Evolutionary conservation across 2,888 invertebrate genomes (phyloP).

Genomic region (Agrotis clavis): DNA sequence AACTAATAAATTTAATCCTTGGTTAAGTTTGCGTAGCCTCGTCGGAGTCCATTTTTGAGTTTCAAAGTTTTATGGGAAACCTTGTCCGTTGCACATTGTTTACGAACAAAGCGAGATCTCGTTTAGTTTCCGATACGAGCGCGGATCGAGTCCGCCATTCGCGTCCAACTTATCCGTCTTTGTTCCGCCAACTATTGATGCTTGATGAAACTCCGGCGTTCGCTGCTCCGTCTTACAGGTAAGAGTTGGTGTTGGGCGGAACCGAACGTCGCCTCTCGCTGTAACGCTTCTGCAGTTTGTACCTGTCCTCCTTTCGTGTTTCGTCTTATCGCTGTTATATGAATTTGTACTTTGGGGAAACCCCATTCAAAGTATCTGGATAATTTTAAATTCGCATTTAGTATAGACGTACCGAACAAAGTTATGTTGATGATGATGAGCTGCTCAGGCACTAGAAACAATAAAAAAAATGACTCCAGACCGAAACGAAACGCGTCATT

Average conservation of each 20-base stretch:
- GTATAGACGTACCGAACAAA: background rate
- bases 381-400: background rate
- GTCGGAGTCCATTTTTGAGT: constrained; percentile 77
- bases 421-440: background rate
- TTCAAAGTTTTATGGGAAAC: constrained; percentile 80
- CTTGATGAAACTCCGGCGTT: constrained; percentile 81
- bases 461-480: background rate
- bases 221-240: constrained; percentile 67
- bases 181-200: constrained; percentile 84
- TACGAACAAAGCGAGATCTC: constrained; percentile 84
- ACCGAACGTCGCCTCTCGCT: constrained; percentile 12
- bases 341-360: constrained; percentile 18
- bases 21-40: constrained; percentile 58
- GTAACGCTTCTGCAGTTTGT: constrained; percentile 34
- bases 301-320: constrained; percentile 32
- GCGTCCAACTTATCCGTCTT: constrained; percentile 83
- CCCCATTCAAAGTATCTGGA: background rate
- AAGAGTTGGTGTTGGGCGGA: constrained; percentile 46
- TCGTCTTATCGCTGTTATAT: constrained; percentile 30
- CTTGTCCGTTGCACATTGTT: constrained; percentile 85
- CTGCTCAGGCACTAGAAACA: background rate
- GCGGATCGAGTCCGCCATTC: constrained; percentile 77
- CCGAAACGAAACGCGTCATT: constrained; percentile 14
- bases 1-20: constrained; percentile 61
- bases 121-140: constrained; percentile 78